Conservation (phyloP, 2,797 vertebrate species). For the Nyctalus aviator region DNA sequence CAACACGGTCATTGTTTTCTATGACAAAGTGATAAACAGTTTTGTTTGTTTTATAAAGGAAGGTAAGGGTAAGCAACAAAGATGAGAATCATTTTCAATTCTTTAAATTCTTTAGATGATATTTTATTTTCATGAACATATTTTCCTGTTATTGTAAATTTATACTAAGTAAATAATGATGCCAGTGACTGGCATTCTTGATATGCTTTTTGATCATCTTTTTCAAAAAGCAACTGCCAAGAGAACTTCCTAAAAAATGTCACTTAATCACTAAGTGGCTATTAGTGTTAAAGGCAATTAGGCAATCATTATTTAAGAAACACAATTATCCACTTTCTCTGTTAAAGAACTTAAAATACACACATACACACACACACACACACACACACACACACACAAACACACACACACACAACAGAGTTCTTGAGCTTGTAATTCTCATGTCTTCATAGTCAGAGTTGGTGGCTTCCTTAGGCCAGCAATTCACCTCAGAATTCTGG, state of each 20-base stretch:
- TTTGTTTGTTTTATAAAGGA: conserved; percentile 83
- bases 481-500: conserved; percentile 46
- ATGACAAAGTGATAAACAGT: conserved; percentile 80
- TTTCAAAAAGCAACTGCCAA: conserved; percentile 63
- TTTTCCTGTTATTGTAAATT: conserved; percentile 85
- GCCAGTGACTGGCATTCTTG: conserved; percentile 79
- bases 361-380: neutral
- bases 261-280: conserved; percentile 81
- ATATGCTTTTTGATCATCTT: conserved; percentile 75
- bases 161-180: conserved; percentile 84
- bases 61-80: conserved; percentile 81
- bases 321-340: conserved; percentile 67
- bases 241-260: conserved; percentile 74
- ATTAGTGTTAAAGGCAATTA: conserved; percentile 79
- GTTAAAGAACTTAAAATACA: conserved; percentile 62
- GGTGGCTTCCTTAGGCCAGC: neutral
- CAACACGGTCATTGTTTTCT: conserved; percentile 80
- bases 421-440: conserved; percentile 39
- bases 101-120: conserved; percentile 80
- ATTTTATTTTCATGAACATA: conserved; percentile 81
- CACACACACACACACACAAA: conserved; percentile 20
- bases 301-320: conserved; percentile 81
- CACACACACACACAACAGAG: conserved; percentile 36
- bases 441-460: neutral
- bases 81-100: conserved; percentile 81